Percentiles rank a stretch among this genome's conserved stretches.
Evolutionary conservation across 2,797 vertebrate genomes (phyloP).

Genomic region (Tapera naevia): DNA sequence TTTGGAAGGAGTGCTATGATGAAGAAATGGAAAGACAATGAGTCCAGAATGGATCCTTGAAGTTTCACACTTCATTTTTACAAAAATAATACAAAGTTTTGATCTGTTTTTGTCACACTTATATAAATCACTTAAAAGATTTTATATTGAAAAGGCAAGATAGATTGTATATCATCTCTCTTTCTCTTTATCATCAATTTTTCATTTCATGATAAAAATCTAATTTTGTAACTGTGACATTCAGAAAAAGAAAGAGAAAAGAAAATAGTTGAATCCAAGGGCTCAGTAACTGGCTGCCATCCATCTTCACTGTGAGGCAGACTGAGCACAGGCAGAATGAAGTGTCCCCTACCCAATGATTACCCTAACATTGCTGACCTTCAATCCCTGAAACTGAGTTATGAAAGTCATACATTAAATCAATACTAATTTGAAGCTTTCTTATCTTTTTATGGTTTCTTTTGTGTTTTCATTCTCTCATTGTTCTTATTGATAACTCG

Average conservation of each 20-base stretch:
- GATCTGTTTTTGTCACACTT: background rate
- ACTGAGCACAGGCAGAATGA: background rate
- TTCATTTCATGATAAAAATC: constrained; percentile 11
- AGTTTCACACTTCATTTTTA: background rate
- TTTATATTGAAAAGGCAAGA: background rate
- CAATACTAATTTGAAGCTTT: background rate
- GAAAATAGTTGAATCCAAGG: background rate
- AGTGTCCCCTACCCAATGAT: background rate
- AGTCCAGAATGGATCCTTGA: background rate
- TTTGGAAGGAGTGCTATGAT: background rate
- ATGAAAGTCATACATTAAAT: background rate
- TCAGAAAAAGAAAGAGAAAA: background rate
- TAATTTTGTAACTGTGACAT: background rate
- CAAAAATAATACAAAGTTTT: background rate
- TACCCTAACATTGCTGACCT: background rate
- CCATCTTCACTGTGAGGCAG: background rate
- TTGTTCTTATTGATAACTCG: background rate
- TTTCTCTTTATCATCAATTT: background rate
- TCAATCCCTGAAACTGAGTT: background rate
- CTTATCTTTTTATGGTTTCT: background rate
- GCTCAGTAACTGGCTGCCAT: background rate
- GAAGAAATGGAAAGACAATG: background rate
- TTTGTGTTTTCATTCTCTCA: background rate
- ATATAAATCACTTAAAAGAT: background rate
- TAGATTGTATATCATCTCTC: background rate